These are phyloP conservation scores for Perizoma flavofasciatum DNA, from an alignment of 2,888 invertebrate genomes.

Conservation along the genomic window DNA sequence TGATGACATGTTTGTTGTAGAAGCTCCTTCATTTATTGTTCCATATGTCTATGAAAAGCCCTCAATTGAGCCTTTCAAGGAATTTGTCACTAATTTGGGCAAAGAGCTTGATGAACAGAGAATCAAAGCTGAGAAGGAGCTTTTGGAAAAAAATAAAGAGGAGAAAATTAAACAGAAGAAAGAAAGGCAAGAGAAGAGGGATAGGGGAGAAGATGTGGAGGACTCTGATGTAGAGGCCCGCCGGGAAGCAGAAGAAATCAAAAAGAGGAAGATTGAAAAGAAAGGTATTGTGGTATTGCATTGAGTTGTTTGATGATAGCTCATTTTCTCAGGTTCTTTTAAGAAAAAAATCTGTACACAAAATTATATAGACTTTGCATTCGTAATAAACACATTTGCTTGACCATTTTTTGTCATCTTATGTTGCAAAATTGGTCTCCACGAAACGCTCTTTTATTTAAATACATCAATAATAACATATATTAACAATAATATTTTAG, in stretches of 20 bases:
- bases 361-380: too few species aligned
- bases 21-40: conserved; percentile 96
- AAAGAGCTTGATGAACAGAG: conserved; percentile 85
- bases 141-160: conserved; percentile 56
- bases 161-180: conserved; percentile 62
- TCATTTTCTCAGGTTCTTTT: too few species aligned
- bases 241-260: conserved; percentile 55
- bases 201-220: conserved; percentile 56
- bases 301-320: too few species aligned
- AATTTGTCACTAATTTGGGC: conserved; percentile 86
- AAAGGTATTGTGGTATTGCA: conserved; percentile 47
- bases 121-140: conserved; percentile 80
- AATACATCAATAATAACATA: too few species aligned
- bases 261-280: conserved; percentile 56
- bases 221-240: conserved; percentile 49
- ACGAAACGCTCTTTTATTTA: too few species aligned
- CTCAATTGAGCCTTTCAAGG: conserved; percentile 89
- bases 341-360: too few species aligned
- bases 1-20: conserved; percentile 96
- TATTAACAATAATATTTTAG: too few species aligned
- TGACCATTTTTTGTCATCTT: too few species aligned
- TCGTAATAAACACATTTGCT: too few species aligned
- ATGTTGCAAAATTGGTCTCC: too few species aligned
- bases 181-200: conserved; percentile 53
- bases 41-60: conserved; percentile 97